Conservation (phyloP, 1,140 invertebrate genomes). For the Stegodyphus mimosarum region DNA sequence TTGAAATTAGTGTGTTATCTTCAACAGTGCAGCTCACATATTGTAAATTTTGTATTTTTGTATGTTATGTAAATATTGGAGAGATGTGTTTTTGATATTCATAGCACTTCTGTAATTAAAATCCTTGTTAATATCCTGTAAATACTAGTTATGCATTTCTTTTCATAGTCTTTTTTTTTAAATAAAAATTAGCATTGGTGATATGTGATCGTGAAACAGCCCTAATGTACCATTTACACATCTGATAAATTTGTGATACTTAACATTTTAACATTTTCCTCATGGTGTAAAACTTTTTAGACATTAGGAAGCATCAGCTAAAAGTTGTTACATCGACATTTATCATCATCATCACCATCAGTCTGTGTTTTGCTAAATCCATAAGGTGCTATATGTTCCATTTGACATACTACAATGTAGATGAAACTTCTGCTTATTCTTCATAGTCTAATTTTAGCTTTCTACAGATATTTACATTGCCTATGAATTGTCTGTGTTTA, state of each 20-base stretch:
- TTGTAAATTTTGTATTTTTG: constrained; percentile 61
- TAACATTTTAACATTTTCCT: constrained; percentile 11
- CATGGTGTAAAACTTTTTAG: constrained; percentile 10
- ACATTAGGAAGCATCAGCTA: constrained; percentile 5
- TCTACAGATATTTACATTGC: neutral
- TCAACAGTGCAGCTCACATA: constrained; percentile 60
- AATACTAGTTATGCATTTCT: constrained; percentile 36
- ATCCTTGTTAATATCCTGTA: constrained; percentile 32
- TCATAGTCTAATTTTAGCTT: constrained; percentile 4
- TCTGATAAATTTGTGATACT: constrained; percentile 52
- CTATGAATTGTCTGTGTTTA: too few relatives aligned
- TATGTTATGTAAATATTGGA: constrained; percentile 55
- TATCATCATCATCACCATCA: constrained; percentile 1
- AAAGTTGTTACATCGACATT: neutral
- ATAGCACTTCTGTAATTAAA: constrained; percentile 20
- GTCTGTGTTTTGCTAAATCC: neutral
- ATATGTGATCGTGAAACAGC: too few relatives aligned
- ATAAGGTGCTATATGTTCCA: constrained; percentile 46
- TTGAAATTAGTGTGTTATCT: constrained; percentile 54
- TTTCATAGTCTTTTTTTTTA: constrained; percentile 7
- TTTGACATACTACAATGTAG: constrained; percentile 10
- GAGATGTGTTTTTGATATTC: constrained; percentile 35
- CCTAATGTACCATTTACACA: neutral
- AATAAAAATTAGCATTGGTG: neutral
- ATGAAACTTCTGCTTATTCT: neutral